Base-by-base conservation (phyloP, 1,140 invertebrate genomes). In the Archegozetes longisetosus region DNA sequence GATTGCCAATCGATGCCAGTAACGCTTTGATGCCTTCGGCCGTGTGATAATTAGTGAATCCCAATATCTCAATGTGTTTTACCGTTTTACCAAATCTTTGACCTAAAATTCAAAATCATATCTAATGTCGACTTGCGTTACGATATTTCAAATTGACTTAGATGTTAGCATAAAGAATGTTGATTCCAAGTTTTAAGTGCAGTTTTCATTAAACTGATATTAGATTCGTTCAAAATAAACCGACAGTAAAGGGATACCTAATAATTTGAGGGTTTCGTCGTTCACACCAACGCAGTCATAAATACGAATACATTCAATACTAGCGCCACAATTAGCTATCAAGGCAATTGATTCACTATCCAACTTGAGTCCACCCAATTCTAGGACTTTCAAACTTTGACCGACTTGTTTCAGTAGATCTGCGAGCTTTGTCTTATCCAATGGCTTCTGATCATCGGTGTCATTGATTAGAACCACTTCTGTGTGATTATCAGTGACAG, bases 391-490 rank as follows among this genome's bases (percentile, higher is more conserved):
- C 14, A 61, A 25, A n/a, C 60, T 25, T n/a, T 53, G 61, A 6
- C 54, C 58, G 17, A 32, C 17, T 40, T 60, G 61, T 13, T 60
- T 60, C 12, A 60, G 14, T 13, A 61, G 2, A 17, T 55, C 59
- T 13, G 28, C 40, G 1, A 61, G n/a, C 27, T 61, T 61, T 28
- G 57, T 46, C 3, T 50, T 25, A 25, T 61, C 58, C 56, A 61
- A 48, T 40, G 59, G 59, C 26, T 61, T 61, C 26, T 61, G n/a
- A 6, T 61, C 59, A 26, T 61, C 59, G 12, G 57, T 26, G 26
- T 61, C 59, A 60, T 61, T 61, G 14, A 60, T 55, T 20, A 61
- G 55, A 61, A 61, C 57, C 14, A 61, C 29, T 20, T 61, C 59
- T 58, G 29, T 61, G 12, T 20, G 59, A 58, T 61, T 61, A 2